Base-by-base conservation (phyloP, 2,797 vertebrate species). In the Sandelia bainsii region DNA sequence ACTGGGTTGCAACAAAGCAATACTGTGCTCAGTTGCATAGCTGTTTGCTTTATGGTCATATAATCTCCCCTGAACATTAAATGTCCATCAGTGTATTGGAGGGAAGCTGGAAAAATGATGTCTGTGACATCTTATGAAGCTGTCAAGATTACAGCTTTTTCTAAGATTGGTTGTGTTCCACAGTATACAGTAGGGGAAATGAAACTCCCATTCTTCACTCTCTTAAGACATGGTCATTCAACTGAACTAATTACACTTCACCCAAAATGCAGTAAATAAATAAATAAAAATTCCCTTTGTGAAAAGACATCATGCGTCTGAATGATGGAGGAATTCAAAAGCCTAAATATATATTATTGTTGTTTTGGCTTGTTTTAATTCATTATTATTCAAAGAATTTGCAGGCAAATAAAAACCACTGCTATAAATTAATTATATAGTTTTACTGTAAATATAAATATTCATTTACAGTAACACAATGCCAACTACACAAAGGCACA, bases 61-160 rank as follows among this genome's bases (percentile, higher is more conserved):
- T 75, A 62, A 40, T 77, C 72, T 87, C 82, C 81, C 77, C 68
- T 79, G 77, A 80, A 81, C 83, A 85, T 85, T 83, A 85, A 77
- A 81, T 81, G 69, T 82, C 81, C 70, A 69, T 82, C 72, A 79
- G 54, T 17, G 67, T 84, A 70, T 63, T 51, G 40, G n/a, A 70
- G 67, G 53, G 53, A 76, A 78, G 71, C 40, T 73, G 66, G 62
- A 65, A 83, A 67, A 58, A 34, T 68, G 72, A 82, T 69, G 66
- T 72, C 46, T 19, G 25, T 68, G 57, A 59, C 69, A 68, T 79
- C 51, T 77, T 65, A 87, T 82, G 69, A 83, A 81, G 78, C 72
- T 81, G 80, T 86, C 80, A 85, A 75, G 46, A 56, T 69, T 80
- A 70, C 66, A 68, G 60, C 44, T 69, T 80, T 68, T 71, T 44